phyloP scores from a whole-genome alignment of 2,113 vertebrate genomes.

The Hylia prasina region DNA sequence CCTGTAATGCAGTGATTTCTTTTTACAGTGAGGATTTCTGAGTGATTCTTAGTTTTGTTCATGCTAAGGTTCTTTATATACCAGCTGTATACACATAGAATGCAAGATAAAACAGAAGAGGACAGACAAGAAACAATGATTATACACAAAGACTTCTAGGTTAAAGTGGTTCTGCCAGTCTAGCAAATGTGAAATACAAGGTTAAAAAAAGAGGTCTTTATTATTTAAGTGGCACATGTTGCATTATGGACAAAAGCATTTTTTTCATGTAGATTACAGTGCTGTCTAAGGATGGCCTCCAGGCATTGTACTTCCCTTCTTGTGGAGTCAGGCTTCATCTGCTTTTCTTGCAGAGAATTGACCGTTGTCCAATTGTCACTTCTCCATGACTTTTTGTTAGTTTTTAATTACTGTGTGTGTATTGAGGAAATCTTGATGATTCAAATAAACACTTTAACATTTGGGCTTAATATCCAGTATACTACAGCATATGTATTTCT shows the following conservation, averaged over 20 bases:
- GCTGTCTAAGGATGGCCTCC: neutral
- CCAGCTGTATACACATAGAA: conserved; percentile 7
- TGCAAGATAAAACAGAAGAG: conserved; percentile 23
- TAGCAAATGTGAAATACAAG: neutral
- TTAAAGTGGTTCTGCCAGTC: neutral
- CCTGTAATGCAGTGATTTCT: conserved; percentile 18
- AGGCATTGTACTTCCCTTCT: neutral
- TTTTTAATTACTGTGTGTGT: neutral
- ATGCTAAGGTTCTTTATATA: neutral
- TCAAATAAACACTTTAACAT: neutral
- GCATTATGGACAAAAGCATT: neutral
- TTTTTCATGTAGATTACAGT: neutral
- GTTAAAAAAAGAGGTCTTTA: neutral
- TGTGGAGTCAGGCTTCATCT: neutral
- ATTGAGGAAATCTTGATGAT: neutral
- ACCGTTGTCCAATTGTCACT: neutral
- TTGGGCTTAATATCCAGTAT: neutral
- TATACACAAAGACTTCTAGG: neutral
- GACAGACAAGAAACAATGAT: neutral
- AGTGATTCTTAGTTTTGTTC: conserved; percentile 24
- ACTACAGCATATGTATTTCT: neutral
- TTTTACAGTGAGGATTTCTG: conserved; percentile 27
- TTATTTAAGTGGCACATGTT: neutral
- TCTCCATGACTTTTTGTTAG: neutral
- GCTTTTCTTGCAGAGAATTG: neutral